phyloP scores from a whole-genome alignment of 1,140 invertebrate genomes.

The Caenorhabditis latens region DNA sequence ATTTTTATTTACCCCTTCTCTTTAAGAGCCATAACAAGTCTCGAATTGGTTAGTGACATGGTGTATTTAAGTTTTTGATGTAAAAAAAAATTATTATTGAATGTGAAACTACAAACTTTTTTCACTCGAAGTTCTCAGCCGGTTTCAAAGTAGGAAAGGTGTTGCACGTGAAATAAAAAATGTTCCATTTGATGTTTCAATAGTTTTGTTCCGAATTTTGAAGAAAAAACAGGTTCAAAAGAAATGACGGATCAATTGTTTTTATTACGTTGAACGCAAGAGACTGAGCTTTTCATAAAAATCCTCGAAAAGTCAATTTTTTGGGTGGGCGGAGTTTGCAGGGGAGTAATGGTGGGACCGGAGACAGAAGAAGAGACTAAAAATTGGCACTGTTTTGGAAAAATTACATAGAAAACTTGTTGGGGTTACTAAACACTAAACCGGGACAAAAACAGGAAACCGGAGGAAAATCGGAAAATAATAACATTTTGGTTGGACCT shows the following conservation, averaged over 20 bases:
- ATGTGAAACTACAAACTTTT: no score
- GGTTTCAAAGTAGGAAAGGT: no score
- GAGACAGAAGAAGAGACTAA: neutral
- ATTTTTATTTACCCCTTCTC: neutral
- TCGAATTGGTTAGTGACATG: no score
- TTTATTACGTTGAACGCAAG: constrained; percentile 30
- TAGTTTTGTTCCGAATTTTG: no score
- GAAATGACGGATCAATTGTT: neutral
- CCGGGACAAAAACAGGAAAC: neutral
- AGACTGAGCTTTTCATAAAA: neutral
- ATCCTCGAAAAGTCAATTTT: no score
- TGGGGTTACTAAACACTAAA: neutral
- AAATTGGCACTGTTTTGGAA: neutral
- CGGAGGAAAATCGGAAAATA: neutral
- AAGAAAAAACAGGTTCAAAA: no score
- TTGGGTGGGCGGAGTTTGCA: neutral
- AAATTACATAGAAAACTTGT: neutral
- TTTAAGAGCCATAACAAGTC: neutral
- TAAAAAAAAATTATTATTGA: no score
- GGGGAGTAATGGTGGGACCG: neutral
- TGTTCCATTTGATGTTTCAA: no score
- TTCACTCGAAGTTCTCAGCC: no score
- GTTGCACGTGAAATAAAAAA: no score
- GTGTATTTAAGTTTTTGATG: no score
- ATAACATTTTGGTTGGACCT: neutral